phyloP scores from a whole-genome alignment of 2,113 vertebrate species.

The Ctenomys sociabilis region DNA sequence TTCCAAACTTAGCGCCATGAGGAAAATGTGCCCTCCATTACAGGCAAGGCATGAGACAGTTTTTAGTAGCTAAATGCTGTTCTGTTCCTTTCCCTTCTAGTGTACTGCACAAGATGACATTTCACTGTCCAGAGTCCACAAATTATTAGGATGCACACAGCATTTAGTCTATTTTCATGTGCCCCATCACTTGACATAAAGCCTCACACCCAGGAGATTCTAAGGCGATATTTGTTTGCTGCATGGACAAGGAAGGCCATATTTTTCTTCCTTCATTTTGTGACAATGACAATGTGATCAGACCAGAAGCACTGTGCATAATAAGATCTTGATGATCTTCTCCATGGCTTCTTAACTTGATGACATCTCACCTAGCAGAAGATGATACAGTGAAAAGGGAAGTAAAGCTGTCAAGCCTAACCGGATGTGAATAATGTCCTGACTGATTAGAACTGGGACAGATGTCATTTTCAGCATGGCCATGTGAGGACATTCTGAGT shows the following conservation, averaged over 20 bases:
- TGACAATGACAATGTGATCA: not conserved
- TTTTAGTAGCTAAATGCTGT: not conserved
- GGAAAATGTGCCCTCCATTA: not conserved
- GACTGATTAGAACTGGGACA: not conserved
- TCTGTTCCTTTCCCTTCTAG: not conserved
- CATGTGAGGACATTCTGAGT: not conserved
- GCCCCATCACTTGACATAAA: not conserved
- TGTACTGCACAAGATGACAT: not conserved
- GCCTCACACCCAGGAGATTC: not conserved
- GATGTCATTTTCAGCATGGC: not conserved
- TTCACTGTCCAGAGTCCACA: not conserved
- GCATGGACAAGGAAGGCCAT: not conserved
- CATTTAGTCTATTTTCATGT: not conserved
- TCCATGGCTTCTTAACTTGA: not conserved
- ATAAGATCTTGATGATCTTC: not conserved
- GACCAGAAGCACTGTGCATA: not conserved
- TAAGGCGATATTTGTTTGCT: not conserved
- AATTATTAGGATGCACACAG: not conserved
- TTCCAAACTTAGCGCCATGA: not conserved
- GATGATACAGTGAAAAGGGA: not conserved
- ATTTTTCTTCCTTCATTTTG: not conserved
- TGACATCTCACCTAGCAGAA: not conserved
- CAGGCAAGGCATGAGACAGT: not conserved
- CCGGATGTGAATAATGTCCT: not conserved
- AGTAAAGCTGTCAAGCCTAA: not conserved